These are phyloP conservation scores for Porites australiensis DNA, from an alignment of 64 coral and sea anemone species.

Conservation along the genomic window DNA sequence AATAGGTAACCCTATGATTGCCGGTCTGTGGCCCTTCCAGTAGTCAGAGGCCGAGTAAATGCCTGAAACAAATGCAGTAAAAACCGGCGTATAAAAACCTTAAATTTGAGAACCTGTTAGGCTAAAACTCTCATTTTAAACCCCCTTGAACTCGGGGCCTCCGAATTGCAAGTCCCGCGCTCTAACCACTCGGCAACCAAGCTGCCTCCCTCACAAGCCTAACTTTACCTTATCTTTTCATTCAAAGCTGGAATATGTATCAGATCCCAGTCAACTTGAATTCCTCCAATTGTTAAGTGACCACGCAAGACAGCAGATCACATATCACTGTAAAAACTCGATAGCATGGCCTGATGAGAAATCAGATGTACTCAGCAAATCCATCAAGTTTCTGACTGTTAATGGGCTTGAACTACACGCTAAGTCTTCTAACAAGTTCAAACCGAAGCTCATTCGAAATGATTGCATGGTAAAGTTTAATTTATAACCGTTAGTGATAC, in stretches of 20 bases:
- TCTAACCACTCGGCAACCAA: too few species aligned
- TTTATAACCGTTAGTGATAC: too few species aligned
- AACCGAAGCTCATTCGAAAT: constrained; percentile 80
- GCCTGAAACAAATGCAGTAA: too few species aligned
- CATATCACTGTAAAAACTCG: constrained; percentile 97
- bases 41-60: too few species aligned
- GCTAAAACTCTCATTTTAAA: too few species aligned
- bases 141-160: too few species aligned
- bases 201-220: too few species aligned
- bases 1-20: too few species aligned
- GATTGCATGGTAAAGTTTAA: constrained; percentile 78
- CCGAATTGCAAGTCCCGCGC: too few species aligned
- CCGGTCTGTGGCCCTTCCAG: too few species aligned
- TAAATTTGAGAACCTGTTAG: too few species aligned
- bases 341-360: constrained; percentile 81
- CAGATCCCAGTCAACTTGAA: constrained; percentile 84
- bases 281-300: constrained; percentile 91
- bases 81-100: too few species aligned
- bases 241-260: constrained; percentile 79
- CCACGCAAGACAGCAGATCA: constrained; percentile 92
- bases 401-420: constrained; percentile 91
- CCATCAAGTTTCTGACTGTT: constrained; percentile 85
- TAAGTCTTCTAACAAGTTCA: constrained; percentile 93
- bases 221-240: not conserved
- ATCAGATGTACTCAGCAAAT: constrained; percentile 62